phyloP scores from a whole-genome alignment of 2,113 vertebrate genomes.

The Dasypus novemcinctus region DNA sequence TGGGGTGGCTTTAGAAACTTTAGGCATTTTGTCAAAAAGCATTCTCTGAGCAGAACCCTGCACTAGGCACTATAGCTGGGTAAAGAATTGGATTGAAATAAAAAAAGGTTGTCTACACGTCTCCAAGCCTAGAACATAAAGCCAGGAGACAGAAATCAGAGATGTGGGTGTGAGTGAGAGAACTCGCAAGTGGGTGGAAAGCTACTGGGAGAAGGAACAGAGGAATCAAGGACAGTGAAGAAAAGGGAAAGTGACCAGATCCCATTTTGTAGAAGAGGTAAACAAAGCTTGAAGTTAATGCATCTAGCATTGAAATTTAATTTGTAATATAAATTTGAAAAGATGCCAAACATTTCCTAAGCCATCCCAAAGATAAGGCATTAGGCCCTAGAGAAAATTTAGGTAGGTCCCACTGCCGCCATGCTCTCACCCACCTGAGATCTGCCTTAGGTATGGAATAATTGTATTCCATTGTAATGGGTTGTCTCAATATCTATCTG shows the following conservation, averaged over 20 bases:
- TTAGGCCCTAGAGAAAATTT: neutral
- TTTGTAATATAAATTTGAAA: neutral
- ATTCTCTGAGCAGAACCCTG: neutral
- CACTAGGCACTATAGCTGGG: neutral
- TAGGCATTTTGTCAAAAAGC: neutral
- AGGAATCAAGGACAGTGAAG: neutral
- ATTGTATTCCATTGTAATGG: neutral
- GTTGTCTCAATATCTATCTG: neutral
- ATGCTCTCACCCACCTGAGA: neutral
- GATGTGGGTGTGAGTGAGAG: neutral
- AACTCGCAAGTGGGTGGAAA: neutral
- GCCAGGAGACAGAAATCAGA: neutral
- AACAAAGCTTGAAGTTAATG: neutral
- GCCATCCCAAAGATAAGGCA: neutral
- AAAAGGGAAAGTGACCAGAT: neutral
- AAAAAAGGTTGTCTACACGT: neutral
- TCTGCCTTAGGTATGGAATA: neutral
- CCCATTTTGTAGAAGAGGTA: neutral
- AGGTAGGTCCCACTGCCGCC: neutral
- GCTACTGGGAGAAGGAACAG: neutral
- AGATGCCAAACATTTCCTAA: neutral
- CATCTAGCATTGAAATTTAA: neutral
- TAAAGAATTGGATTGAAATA: neutral
- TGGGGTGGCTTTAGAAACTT: constrained; percentile 3
- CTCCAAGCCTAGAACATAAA: neutral